Percentiles rank a stretch among this genome's conserved stretches.
These are phyloP conservation scores for Ylistrum balloti DNA, from an alignment of 1,140 invertebrate genomes.

Conservation along the genomic window DNA sequence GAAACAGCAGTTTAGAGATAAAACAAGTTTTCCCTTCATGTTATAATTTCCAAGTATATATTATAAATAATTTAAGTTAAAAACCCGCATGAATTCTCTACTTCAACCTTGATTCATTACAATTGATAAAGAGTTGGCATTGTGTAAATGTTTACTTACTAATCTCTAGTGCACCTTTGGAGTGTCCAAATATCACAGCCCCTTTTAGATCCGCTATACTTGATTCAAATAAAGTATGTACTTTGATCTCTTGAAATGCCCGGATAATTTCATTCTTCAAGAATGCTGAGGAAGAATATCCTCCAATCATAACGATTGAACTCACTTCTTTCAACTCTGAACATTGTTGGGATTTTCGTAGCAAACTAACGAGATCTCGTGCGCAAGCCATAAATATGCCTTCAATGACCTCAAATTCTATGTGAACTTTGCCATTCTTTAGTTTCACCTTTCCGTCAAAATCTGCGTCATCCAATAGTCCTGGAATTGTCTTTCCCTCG, in stretches of 20 bases:
- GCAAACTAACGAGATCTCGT: not conserved
- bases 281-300: not conserved
- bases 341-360: not conserved
- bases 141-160: not conserved
- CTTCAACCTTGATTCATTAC: too few relatives aligned
- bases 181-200: slow-evolving; percentile 11
- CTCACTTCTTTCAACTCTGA: not conserved
- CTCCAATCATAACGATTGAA: not conserved
- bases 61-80: too few relatives aligned
- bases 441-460: not conserved
- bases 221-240: slow-evolving; percentile 2
- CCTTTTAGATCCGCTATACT: not conserved
- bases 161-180: not conserved
- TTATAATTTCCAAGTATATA: too few relatives aligned
- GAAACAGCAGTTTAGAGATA: too few relatives aligned
- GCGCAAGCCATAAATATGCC: not conserved
- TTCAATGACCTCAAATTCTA: not conserved
- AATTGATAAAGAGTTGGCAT: too few relatives aligned
- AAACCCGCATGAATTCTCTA: too few relatives aligned
- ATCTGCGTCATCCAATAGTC: not conserved
- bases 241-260: not conserved
- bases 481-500: not conserved
- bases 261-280: not conserved
- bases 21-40: too few relatives aligned
- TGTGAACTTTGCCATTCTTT: not conserved